Conservation (phyloP, 1,140 invertebrate genomes). For the Cyclargus thomasi region DNA sequence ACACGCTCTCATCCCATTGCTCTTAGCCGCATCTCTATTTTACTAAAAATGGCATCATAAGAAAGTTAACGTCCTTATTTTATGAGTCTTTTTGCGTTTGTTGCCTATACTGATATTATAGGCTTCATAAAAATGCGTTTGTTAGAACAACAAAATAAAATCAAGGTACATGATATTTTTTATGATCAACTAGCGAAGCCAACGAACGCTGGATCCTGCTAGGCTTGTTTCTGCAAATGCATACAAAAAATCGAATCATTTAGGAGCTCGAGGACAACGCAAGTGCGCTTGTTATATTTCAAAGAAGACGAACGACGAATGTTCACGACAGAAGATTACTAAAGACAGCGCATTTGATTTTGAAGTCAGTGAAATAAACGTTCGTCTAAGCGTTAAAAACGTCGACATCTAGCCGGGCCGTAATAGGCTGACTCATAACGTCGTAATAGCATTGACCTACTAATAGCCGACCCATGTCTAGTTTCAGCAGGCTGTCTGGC, state of each 20-base stretch:
- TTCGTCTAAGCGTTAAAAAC: not conserved
- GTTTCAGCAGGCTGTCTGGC: slow-evolving; percentile 7
- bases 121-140: no score
- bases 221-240: no score
- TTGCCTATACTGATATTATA: no score
- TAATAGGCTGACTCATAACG: slow-evolving; percentile 1
- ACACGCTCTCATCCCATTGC: not conserved
- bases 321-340: not conserved
- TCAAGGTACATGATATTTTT: no score
- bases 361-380: not conserved
- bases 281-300: no score
- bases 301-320: no score
- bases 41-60: not conserved
- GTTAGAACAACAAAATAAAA: no score
- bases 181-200: no score
- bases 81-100: no score
- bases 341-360: not conserved
- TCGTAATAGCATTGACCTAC: slow-evolving; percentile 14
- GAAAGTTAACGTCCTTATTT: not conserved
- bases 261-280: no score
- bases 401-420: not conserved
- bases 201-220: no score
- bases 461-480: slow-evolving; percentile 12
- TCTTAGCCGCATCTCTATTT: not conserved
- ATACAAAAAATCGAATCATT: no score